Evolutionary conservation across 2,888 invertebrate genomes (phyloP), one percentile per base, ranked within the genome.

Genomic region (Crocallis elinguaria): DNA sequence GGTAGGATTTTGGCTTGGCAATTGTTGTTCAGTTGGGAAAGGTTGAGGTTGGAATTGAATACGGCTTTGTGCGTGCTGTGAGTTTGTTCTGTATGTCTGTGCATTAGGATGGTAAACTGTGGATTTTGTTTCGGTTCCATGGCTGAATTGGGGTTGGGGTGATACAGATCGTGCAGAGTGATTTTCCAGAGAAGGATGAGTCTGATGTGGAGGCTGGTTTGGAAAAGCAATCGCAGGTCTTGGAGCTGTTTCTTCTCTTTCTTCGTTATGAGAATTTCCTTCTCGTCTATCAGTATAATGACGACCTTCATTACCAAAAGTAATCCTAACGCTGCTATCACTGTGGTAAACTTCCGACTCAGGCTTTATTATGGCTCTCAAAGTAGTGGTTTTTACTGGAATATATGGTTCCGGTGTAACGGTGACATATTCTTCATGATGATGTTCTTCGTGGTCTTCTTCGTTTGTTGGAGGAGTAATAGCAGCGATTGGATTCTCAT

Each of bases 281-380:
- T 86, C 88, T 21, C 83, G 75, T 51, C 88, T 81, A 39, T 85
- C 83, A 62, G 82, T 75, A 52, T 88, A 82, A 58, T 89, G 89
- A 29, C 77, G 91, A 53, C 93, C 92, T 60, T 95, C 94, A 52
- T 92, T 94, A 0, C 96, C 96, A 68, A 97, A 97, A 4, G 96
- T 96, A 0, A 97, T 95, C 72, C 95, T 95, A 1, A 97, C 94
- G 42, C 96, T 96, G 64, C 95, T 95, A 58, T 95, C 94, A 57
- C 95, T 95, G 68, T 97, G 96, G 68, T 95, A 97, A 9, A 94
- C 93, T 83, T 97, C 96, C 1, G 97, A 97, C 70, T 97, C 97
- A 0, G 97, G 97, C 67, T 95, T 95, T 43, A 97, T 97, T 29
- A 97, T 94, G 0, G 97, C 95, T 73, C 97, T 92, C 43, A 97